These are phyloP conservation scores for Amazona ochrocephala DNA, from an alignment of 2,797 vertebrate species.

Conservation along the genomic window DNA sequence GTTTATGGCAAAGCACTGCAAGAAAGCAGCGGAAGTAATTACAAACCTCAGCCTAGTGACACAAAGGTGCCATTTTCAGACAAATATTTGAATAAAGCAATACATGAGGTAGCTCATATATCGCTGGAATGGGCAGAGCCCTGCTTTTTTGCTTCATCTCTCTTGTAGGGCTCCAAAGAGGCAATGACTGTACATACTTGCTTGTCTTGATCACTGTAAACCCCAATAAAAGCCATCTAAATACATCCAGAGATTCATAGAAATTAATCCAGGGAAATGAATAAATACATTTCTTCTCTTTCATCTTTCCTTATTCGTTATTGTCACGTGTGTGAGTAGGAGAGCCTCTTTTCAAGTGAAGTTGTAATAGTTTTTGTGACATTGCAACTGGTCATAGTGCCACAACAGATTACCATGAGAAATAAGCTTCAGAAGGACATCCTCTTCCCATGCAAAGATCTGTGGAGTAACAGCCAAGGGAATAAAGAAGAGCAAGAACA, in stretches of 20 bases:
- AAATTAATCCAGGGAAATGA: background rate
- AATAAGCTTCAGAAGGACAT: background rate
- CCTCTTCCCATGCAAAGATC: background rate
- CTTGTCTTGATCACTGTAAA: background rate
- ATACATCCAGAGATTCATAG: background rate
- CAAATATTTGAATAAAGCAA: background rate
- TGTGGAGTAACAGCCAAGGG: background rate
- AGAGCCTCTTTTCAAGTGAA: background rate
- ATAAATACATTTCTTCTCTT: background rate
- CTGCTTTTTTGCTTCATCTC: background rate
- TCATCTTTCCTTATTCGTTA: background rate
- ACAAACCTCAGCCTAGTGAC: background rate
- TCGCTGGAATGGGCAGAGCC: rapidly evolving
- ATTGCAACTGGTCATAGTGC: background rate
- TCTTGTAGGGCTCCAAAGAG: background rate
- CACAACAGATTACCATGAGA: background rate
- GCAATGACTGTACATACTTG: background rate
- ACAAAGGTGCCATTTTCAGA: background rate
- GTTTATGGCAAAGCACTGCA: background rate
- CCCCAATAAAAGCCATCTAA: background rate
- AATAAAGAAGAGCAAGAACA: background rate
- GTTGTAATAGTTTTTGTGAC: background rate
- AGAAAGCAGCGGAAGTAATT: background rate
- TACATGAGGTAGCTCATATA: background rate
- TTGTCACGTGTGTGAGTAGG: background rate